These are phyloP conservation scores for Notiomystis cincta DNA, from an alignment of 2,113 vertebrate genomes.

Conservation along the genomic window DNA sequence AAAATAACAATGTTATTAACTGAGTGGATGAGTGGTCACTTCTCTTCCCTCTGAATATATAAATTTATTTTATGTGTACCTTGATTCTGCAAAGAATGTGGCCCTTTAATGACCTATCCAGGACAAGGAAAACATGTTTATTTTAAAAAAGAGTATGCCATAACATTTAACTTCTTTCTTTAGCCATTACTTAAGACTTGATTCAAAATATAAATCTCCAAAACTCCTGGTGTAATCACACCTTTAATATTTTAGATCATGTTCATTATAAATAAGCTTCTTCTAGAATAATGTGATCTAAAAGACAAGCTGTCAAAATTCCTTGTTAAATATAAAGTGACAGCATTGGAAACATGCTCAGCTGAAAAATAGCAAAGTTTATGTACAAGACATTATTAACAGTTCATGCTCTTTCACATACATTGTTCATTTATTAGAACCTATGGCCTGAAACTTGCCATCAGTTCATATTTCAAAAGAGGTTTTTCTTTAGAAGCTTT, in stretches of 20 bases:
- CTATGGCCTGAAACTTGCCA: not conserved
- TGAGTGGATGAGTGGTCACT: not conserved
- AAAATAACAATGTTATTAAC: not conserved
- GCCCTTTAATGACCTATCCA: not conserved
- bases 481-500: not conserved
- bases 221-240: not conserved
- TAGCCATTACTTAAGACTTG: not conserved
- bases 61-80: not conserved
- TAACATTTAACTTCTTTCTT: not conserved
- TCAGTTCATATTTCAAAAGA: not conserved
- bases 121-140: not conserved
- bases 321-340: constrained; percentile 32
- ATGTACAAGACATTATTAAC: not conserved
- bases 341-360: not conserved
- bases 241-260: not conserved
- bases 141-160: not conserved
- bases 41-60: not conserved
- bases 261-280: constrained; percentile 20
- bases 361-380: constrained; percentile 5
- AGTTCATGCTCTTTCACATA: not conserved
- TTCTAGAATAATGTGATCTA: not conserved
- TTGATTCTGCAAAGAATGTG: not conserved
- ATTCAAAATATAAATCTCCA: not conserved
- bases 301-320: constrained; percentile 41
- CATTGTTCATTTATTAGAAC: constrained; percentile 16